Base-by-base conservation (phyloP, 2,113 vertebrate genomes). In the Periophthalmodon schlosseri region DNA sequence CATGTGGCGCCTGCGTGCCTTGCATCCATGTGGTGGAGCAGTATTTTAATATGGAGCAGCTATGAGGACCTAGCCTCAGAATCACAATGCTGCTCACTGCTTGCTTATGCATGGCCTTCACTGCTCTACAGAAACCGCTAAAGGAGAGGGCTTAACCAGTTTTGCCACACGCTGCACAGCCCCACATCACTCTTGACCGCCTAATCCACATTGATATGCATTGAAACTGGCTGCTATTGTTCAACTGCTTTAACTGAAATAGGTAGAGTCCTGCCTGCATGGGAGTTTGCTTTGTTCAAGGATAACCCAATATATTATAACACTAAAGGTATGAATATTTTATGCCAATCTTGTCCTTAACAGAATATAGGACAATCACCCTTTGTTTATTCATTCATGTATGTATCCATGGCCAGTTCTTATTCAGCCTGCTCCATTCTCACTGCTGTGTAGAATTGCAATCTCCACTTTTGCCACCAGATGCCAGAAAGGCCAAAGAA, bases 201-300 rank as follows among this genome's bases (percentile, higher is more conserved):
- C 73, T 18, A 33, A 75, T 71, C 65, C 70, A 1, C 70, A 0
- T 7, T 70, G 74, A 79, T 81, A 69, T 81, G 76, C 73, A 74
- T 79, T 74, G 75, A 79, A 75, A 79, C 54, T 67, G 70, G 73
- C 77, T 74, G 49, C 56, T 15, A 13, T 47, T 67, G 70, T n/a
- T 69, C 73, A 67, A 66, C 64, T 70, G 52, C 15, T 16, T 70
- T 44, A 65, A 10, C 28, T 21, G 61, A 23, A 56, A 24, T 4
- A 14, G n/a, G n/a, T 14, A 21, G 36, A 20, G 34, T 44, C 63
- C 63, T n/a, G 34, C 33, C 33, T 64, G 58, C 33, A 63, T 20
- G 10, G 34, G 6, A n/a, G 34, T 65, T n/a, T 5, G 34, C 34
- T 39, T 65, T 65, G 34, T 44, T 65, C 10, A 15, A 39, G 33